These are phyloP conservation scores for Podilymbus podiceps DNA, from an alignment of 2,113 vertebrate species.

Conservation along the genomic window DNA sequence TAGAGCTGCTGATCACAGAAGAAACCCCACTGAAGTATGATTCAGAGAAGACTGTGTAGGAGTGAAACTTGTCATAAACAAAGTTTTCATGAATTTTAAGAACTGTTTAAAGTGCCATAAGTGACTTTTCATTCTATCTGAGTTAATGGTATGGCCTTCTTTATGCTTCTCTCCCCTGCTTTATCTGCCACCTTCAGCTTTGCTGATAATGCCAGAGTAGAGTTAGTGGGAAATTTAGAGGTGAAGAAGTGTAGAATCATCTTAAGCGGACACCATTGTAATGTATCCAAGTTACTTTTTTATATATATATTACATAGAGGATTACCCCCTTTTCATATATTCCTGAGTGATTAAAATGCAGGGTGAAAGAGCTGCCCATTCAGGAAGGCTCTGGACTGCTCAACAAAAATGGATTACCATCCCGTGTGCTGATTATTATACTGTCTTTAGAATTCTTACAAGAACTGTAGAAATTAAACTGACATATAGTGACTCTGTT, in stretches of 20 bases:
- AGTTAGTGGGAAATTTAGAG: not conserved
- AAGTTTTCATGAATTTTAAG: constrained; percentile 36
- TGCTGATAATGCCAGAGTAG: not conserved
- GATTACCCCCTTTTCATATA: not conserved
- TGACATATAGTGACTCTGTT: not conserved
- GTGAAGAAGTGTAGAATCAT: not conserved
- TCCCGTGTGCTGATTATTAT: not conserved
- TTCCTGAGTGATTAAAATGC: not conserved
- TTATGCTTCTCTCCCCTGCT: not conserved
- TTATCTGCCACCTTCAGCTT: not conserved
- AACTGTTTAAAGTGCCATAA: not conserved
- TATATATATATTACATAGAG: not conserved
- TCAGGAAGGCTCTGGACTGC: not conserved
- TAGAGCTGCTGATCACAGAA: not conserved
- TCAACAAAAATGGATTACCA: not conserved
- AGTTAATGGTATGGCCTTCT: not conserved
- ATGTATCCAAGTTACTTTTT: not conserved
- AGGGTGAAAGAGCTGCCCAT: not conserved
- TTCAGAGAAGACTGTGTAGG: not conserved
- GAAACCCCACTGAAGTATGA: not conserved
- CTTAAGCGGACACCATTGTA: not conserved
- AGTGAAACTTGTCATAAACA: not conserved
- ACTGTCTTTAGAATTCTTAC: not conserved
- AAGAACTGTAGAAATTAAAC: not conserved
- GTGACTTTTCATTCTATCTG: not conserved